Evolutionary conservation across 2,888 invertebrate genomes (phyloP), one percentile per base, ranked within the genome.

Genomic region (Cosmia pyralina): DNA sequence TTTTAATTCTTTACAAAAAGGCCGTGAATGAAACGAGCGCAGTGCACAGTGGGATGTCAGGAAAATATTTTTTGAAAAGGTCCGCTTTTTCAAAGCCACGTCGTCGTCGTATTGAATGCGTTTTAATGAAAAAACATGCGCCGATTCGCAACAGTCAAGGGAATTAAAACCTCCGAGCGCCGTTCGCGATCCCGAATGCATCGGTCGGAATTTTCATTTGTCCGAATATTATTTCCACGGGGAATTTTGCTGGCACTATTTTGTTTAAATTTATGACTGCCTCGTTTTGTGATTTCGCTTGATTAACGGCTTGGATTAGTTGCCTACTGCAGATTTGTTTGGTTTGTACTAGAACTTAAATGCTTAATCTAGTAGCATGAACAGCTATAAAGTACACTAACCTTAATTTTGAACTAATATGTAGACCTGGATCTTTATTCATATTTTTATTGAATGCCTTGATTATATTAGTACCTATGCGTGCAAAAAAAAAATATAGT

Each of bases 91-190:
- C 91, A 95, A 95, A 95, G 95, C 95, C 90, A 91, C 94, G 94
- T 95, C 95, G 94, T 93, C 93, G 95, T 94, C 92, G 95, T 94
- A 96, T 96, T 96, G 95, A 96, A 96, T 96, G 95, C 94, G 95
- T 95, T 96, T 96, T 96, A 96, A 96, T 96, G 96, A 96, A 96
- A 96, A 96, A 96, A 95, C 95, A 96, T 95, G 95, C 95, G 93
- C 95, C 95, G 95, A 95, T 94, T 96, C 95, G 94, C 93, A 92
- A 95, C 94, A 95, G 95, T 93, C 96, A 94, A 95, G 95, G 95
- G 96, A 95, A 96, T 96, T 96, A 95, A 95, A 95, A 92, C 93
- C 94, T 91, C 92, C 90, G 91, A 91, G 91, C 92, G 91, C 90
- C 88, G 90, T 90, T 91, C 90, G 90, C 91, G 91, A 91, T 90